phyloP scores from a whole-genome alignment of 2,797 vertebrate species.

The Typhlichthys eigenmanni region DNA sequence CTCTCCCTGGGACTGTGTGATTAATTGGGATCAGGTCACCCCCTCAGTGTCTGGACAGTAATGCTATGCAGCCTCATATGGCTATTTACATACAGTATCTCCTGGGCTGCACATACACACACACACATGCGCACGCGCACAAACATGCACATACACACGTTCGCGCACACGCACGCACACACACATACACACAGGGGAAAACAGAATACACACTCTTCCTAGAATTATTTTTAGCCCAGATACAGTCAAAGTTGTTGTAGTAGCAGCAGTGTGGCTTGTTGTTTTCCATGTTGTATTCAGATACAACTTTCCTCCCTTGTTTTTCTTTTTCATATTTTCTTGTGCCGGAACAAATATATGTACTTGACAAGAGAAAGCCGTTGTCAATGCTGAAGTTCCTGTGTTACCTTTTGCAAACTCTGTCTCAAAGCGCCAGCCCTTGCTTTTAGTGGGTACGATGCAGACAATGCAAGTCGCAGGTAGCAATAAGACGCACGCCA shows the following conservation, averaged over 20 bases:
- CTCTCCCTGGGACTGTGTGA: conserved; percentile 90
- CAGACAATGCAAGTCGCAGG: conserved; percentile 79
- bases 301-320: conserved; percentile 74
- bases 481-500: conserved; percentile 78
- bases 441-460: conserved; percentile 77
- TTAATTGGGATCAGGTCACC: conserved; percentile 96
- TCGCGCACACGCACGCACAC: conserved; percentile 13
- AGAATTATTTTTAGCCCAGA: conserved; percentile 75
- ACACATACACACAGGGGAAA: conserved; percentile 28
- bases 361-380: conserved; percentile 84
- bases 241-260: conserved; percentile 72
- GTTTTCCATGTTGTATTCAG: conserved; percentile 79
- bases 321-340: conserved; percentile 78
- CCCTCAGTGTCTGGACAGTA: conserved; percentile 83
- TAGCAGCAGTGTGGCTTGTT: conserved; percentile 74
- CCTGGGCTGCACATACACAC: conserved; percentile 43
- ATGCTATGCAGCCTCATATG: conserved; percentile 83
- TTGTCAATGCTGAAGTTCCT: conserved; percentile 83
- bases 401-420: conserved; percentile 84
- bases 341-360: conserved; percentile 80
- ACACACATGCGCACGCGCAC: conserved; percentile 3
- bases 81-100: conserved; percentile 83
- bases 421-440: conserved; percentile 82
- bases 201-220: conserved; percentile 63
- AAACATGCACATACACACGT: neutral